phyloP scores from a whole-genome alignment of 2,797 vertebrate species.

The Lindbergichthys nudifrons region DNA sequence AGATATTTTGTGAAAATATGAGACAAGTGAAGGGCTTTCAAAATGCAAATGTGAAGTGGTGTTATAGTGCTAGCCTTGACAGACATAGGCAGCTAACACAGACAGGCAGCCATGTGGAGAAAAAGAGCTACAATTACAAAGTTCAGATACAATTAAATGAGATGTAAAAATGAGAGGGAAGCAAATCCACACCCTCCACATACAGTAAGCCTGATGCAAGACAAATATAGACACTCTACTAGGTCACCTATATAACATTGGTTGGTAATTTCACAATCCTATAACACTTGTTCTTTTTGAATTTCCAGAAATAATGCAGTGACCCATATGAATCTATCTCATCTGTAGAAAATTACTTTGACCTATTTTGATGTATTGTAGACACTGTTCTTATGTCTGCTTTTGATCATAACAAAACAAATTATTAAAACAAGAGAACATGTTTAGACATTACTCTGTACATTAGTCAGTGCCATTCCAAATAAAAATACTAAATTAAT shows the following conservation, averaged over 20 bases:
- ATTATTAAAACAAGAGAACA: constrained; percentile 33
- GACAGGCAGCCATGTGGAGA: constrained; percentile 25
- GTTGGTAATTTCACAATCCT: constrained; percentile 81
- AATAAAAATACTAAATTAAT: not conserved
- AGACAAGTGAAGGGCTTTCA: not conserved
- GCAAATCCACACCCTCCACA: constrained; percentile 44
- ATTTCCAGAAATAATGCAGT: constrained; percentile 85
- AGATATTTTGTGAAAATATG: constrained; percentile 6
- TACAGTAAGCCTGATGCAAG: constrained; percentile 53
- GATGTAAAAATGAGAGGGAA: constrained; percentile 48
- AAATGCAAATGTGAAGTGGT: not conserved
- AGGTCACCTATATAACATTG: constrained; percentile 85
- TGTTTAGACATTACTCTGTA: constrained; percentile 10
- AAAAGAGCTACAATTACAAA: constrained; percentile 29
- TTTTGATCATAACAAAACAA: constrained; percentile 68
- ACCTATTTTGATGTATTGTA: constrained; percentile 85
- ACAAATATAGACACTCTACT: constrained; percentile 82
- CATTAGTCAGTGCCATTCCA: constrained; percentile 1
- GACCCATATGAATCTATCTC: constrained; percentile 84
- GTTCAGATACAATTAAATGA: constrained; percentile 50
- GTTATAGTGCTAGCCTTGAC: constrained; percentile 16
- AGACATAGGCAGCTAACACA: constrained; percentile 24
- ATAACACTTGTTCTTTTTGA: constrained; percentile 75
- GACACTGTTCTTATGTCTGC: constrained; percentile 78
- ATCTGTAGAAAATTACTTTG: constrained; percentile 81